These are phyloP conservation scores for Geothlypis trichas DNA, from an alignment of 2,113 vertebrate genomes.

Conservation along the genomic window DNA sequence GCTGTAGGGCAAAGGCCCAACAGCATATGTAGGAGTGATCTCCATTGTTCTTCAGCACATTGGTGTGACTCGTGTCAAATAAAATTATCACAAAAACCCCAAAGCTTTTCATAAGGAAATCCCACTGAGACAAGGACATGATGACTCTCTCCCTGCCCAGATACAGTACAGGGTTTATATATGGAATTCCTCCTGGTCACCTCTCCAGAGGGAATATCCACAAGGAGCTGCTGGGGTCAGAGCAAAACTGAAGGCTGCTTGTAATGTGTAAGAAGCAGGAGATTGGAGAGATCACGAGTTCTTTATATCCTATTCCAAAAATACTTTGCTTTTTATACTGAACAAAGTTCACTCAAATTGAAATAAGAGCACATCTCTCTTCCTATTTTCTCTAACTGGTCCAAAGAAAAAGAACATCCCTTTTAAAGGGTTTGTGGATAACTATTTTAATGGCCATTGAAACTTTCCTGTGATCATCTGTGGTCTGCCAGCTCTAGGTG, in stretches of 20 bases:
- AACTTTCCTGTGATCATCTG: not conserved
- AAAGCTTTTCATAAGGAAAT: not conserved
- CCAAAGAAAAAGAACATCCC: not conserved
- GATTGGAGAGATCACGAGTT: not conserved
- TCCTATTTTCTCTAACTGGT: not conserved
- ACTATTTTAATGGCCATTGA: not conserved
- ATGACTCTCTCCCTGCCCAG: not conserved
- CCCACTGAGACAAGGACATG: accelerated
- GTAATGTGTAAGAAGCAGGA: not conserved
- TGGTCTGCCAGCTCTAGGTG: not conserved
- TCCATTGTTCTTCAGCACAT: not conserved
- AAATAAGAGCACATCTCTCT: not conserved
- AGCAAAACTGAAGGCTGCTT: not conserved
- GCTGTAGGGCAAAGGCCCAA: not conserved
- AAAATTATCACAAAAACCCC: not conserved
- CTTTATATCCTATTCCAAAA: not conserved
- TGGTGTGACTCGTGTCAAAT: not conserved
- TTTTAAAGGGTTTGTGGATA: not conserved
- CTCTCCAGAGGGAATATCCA: not conserved
- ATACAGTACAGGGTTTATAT: not conserved
- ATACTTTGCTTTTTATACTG: not conserved
- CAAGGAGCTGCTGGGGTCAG: not conserved
- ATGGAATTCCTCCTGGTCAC: not conserved
- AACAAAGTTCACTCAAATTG: accelerated
- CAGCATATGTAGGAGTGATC: not conserved